Base-by-base conservation (phyloP, 2,888 invertebrate species). In the Amblyjoppa fuscipennis region DNA sequence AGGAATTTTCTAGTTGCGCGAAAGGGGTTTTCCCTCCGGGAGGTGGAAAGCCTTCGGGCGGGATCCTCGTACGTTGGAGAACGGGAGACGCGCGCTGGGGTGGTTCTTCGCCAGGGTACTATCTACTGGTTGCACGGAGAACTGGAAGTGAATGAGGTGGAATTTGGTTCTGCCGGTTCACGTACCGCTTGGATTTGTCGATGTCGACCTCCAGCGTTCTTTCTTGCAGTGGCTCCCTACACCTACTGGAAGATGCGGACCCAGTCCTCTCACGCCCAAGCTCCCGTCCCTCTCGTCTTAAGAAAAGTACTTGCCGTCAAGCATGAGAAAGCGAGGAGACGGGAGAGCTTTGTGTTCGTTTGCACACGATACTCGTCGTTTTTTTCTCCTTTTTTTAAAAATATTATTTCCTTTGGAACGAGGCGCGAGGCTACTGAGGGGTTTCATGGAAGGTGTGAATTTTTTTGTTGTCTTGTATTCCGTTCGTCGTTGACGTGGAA, bases 91-190 rank as follows among this genome's bases (percentile, higher is more conserved):
- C 77, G 25, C 68, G 25, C 28, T 9, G 20, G 28, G 53, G 20
- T 16, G 53, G 68, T 68, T 68, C 68, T 41, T 68, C 41, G 64
- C n/a, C 34, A 25, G 76, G 20, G 41, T 45, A 41, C 68, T 41
- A 28, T 45, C 49, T 76, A 49, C 69, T 13, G 59, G 68, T 53
- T 53, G 56, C 28, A 53, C 73, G 45, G 79, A 78, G 80, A 78
- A 53, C 59, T 59, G 53, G 75, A 75, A 69, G 85, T 83, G 87
- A 87, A 86, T 87, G 86, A 85, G 87, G 85, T 88, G 78, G 88
- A 90, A 92, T 91, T 93, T 93, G 93, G 90, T 92, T 93, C 93
- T 93, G 93, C 93, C 91, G 90, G 90, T 89, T 91, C 92, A 92
- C 92, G 93, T 92, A 89, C 89, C 84, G 89, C 90, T 89, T 89